These are phyloP conservation scores for Amaurobius ferox DNA, from an alignment of 2,888 invertebrate species.

Conservation along the genomic window DNA sequence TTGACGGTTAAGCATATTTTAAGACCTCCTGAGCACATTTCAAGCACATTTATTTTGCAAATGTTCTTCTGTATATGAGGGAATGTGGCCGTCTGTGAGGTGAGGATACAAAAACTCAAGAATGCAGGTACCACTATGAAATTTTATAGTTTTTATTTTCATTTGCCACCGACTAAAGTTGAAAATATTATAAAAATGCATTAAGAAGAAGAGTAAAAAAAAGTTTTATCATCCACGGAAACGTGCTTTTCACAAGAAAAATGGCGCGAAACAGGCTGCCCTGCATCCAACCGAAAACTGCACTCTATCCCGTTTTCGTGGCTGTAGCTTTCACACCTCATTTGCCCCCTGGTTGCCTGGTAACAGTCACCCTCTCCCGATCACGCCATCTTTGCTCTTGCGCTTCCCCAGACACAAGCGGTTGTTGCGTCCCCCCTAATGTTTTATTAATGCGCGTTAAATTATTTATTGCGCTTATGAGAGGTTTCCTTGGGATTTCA, in stretches of 20 bases:
- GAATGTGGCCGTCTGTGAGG: too few species aligned
- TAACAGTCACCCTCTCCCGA: conserved; percentile 58
- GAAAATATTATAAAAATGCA: too few species aligned
- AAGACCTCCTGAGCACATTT: too few species aligned
- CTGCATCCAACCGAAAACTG: background rate
- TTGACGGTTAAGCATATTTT: too few species aligned
- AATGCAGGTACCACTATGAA: too few species aligned
- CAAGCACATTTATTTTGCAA: too few species aligned
- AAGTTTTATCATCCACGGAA: background rate
- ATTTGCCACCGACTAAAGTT: too few species aligned
- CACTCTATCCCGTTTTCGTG: conserved; percentile 59
- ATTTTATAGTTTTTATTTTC: too few species aligned
- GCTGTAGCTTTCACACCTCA: conserved; percentile 71
- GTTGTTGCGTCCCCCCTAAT: conserved; percentile 46
- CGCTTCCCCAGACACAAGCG: conserved; percentile 25
- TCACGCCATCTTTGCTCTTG: conserved; percentile 51
- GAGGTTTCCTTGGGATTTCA: conserved; percentile 28
- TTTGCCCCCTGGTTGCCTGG: conserved; percentile 64
- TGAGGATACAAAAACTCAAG: too few species aligned
- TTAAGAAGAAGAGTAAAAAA: background rate
- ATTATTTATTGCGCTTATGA: conserved; percentile 69
- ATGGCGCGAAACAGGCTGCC: background rate
- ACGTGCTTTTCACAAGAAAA: background rate
- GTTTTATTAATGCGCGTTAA: conserved; percentile 71
- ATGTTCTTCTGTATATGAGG: too few species aligned